A percentile compares a stretch with the other conserved stretches of the same genome.
Conservation (phyloP, 2,888 invertebrate species). For the Amaurobius ferox region DNA sequence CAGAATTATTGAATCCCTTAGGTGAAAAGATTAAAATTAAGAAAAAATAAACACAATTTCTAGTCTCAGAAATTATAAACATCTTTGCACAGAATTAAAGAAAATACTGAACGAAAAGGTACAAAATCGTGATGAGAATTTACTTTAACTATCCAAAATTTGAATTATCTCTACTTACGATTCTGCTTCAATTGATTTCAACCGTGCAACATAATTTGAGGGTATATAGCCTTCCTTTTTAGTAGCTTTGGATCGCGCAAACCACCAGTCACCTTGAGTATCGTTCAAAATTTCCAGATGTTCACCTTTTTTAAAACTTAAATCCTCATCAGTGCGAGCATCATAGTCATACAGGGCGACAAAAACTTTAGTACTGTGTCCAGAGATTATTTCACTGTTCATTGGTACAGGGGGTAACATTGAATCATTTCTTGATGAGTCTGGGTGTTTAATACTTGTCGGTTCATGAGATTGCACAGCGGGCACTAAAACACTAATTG, state of each 20-base stretch:
- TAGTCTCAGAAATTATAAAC: too few species aligned
- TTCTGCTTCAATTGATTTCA: conserved; percentile 99
- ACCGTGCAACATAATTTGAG: conserved; percentile 98
- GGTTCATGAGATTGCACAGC: conserved; percentile 63
- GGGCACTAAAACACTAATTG: conserved; percentile 58
- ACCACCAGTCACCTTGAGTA: conserved; percentile 99
- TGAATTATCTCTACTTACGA: conserved; percentile 86
- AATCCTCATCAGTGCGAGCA: conserved; percentile 98
- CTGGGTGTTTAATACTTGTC: conserved; percentile 61
- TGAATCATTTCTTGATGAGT: conserved; percentile 50
- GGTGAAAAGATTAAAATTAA: too few species aligned
- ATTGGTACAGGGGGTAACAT: conserved; percentile 66
- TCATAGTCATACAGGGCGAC: conserved; percentile 99
- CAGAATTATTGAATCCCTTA: too few species aligned
- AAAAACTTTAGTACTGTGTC: conserved; percentile 85
- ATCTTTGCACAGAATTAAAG: too few species aligned
- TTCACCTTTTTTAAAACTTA: conserved; percentile 99
- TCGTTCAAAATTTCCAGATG: conserved; percentile 98
- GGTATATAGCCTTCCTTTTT: conserved; percentile 99
- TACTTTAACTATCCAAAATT: too few species aligned
- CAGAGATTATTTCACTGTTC: conserved; percentile 48
- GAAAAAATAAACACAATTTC: too few species aligned
- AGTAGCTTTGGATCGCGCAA: conserved; percentile 96
- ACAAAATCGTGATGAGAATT: too few species aligned
- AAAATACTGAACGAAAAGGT: too few species aligned